A percentile compares a stretch with the other conserved stretches of the same genome.
Conservation (phyloP, 2,113 vertebrate genomes). For the Lutjanus erythropterus region DNA sequence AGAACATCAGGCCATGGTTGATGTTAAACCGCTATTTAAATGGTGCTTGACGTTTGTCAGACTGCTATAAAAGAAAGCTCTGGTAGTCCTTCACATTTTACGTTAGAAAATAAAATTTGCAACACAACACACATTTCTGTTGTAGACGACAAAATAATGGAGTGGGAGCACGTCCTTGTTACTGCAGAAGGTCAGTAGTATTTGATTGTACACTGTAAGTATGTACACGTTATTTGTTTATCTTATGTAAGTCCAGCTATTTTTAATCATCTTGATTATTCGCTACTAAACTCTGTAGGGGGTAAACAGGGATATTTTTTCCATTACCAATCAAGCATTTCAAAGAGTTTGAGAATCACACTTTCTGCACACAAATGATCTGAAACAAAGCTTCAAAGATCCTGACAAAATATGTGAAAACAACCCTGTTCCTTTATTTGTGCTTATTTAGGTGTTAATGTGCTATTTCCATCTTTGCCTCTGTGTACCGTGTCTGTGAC, state of each 20-base stretch:
- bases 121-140: not conserved
- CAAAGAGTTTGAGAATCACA: slow-evolving; percentile 9
- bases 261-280: slow-evolving; percentile 23
- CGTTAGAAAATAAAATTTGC: no score
- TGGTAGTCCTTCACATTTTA: not conserved
- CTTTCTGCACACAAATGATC: slow-evolving; percentile 4
- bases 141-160: not conserved
- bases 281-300: not conserved
- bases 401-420: slow-evolving; percentile 14
- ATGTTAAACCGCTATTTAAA: not conserved
- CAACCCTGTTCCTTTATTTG: not conserved
- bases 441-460: not conserved
- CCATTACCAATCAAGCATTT: slow-evolving; percentile 4
- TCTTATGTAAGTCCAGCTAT: not conserved
- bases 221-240: not conserved
- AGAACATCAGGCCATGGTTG: no score
- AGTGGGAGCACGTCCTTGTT: not conserved
- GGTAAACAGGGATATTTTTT: not conserved
- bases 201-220: not conserved
- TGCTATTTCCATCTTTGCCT: slow-evolving; percentile 19
- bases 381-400: slow-evolving; percentile 14
- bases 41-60: not conserved
- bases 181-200: not conserved
- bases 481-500: not conserved
- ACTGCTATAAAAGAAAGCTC: not conserved